Base-by-base conservation (phyloP, 1,140 invertebrate species). In the Hylaeus anthracinus region DNA sequence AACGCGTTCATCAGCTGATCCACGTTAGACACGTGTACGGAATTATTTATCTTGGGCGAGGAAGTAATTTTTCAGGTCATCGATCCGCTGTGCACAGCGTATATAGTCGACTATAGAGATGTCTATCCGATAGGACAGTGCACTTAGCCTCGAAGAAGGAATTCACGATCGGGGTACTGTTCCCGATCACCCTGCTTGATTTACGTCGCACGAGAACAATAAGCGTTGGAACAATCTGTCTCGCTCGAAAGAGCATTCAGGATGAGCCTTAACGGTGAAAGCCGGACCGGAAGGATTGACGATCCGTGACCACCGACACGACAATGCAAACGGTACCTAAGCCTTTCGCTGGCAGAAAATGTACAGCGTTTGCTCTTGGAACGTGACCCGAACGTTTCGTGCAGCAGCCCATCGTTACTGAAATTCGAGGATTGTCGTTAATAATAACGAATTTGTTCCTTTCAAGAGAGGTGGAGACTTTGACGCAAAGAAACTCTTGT, bases 181-280 rank as follows among this genome's bases (percentile, higher is more conserved):
- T 72, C 66, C 61, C 76, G 69, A 85, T 86, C 74, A 70, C 73
- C 66, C 85, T 79, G 80, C 69, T 79, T 74, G 75, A 82, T 86
- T 86, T 82, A 76, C 71, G 66, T 75, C 66, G 60, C 56, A n/a
- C 64, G 65, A 73, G 84, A 86, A 86, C 85, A 86, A 86, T 86
- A 71, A 85, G 79, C 69, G 60, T 63, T 63, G 45, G 66, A 79
- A 79, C 84, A 79, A 83, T 88, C 78, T 78, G 86, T 87, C 70
- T 83, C 80, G 86, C 83, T 75, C 86, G 86, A 86, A 73, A 74
- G 81, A 85, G 79, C 85, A 88, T 85, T 79, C 74, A 80, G 87
- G 87, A 87, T 88, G 87, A 87, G 80, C 63, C 78, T 82, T 88
- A 88, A 88, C 87, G 87, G 87, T 85, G 86, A 86, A 86, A 86